phyloP scores from a whole-genome alignment of 2,113 vertebrate species.

The Caretta caretta region DNA sequence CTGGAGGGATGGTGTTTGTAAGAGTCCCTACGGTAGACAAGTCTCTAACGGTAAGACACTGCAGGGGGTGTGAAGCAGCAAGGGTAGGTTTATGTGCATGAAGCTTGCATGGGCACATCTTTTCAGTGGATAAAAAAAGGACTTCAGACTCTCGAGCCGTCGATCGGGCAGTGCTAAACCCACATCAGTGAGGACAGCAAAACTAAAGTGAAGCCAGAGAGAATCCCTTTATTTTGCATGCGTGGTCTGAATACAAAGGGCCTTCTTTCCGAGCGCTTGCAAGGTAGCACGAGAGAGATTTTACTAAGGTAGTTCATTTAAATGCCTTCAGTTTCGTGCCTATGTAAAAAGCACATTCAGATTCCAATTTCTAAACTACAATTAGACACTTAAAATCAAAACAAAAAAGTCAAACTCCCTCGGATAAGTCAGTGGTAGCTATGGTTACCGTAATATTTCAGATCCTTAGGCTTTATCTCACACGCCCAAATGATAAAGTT shows the following conservation, averaged over 20 bases:
- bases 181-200: constrained; percentile 10
- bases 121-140: neutral
- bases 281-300: constrained; percentile 54
- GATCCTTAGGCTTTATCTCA: constrained; percentile 53
- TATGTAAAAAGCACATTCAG: constrained; percentile 40
- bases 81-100: neutral
- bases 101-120: neutral
- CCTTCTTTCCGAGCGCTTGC: constrained; percentile 31
- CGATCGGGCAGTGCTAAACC: neutral
- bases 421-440: constrained; percentile 74
- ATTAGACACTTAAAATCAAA: constrained; percentile 72
- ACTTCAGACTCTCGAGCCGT: neutral
- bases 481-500: constrained; percentile 61
- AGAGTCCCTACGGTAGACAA: neutral
- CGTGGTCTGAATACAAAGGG: constrained; percentile 33
- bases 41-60: neutral
- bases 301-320: constrained; percentile 68
- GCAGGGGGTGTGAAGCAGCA: neutral
- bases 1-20: neutral
- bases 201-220: constrained; percentile 33
- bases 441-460: constrained; percentile 73
- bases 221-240: constrained; percentile 36
- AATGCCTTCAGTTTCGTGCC: constrained; percentile 65
- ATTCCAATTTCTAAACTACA: constrained; percentile 70
- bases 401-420: constrained; percentile 73